phyloP scores from a whole-genome alignment of 2,888 invertebrate species.

The Eristalinus aeneus region DNA sequence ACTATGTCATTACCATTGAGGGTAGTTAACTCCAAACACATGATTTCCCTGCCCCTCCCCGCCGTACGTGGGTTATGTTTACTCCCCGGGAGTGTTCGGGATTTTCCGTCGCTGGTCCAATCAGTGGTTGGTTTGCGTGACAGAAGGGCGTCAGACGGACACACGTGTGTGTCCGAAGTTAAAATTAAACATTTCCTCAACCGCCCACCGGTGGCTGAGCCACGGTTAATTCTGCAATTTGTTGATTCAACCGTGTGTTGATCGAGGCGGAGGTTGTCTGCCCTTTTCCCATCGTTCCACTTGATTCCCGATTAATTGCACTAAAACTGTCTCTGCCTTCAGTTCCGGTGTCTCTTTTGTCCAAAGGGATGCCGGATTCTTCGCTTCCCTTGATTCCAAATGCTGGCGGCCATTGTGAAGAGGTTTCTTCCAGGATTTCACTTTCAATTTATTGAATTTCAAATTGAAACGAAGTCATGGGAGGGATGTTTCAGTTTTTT shows the following conservation, averaged over 20 bases:
- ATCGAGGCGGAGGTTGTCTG: slow-evolving; percentile 35
- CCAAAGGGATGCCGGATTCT: not conserved
- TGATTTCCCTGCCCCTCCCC: not conserved
- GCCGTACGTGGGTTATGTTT: not conserved
- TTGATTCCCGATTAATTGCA: slow-evolving; percentile 63
- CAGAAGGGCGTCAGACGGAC: slow-evolving; percentile 46
- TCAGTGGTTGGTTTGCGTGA: slow-evolving; percentile 45
- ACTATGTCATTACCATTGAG: slow-evolving; percentile 67
- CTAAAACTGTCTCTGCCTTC: slow-evolving; percentile 57
- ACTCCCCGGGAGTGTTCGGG: slow-evolving; percentile 14
- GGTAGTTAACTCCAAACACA: slow-evolving; percentile 52
- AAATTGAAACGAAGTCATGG: slow-evolving; percentile 48
- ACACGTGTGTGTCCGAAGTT: slow-evolving; percentile 43
- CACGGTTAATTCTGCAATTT: slow-evolving; percentile 58
- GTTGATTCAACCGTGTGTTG: slow-evolving; percentile 22
- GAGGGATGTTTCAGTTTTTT: not conserved
- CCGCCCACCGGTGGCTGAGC: slow-evolving; percentile 45
- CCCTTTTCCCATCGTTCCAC: slow-evolving; percentile 26
- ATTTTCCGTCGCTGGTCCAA: slow-evolving; percentile 36
- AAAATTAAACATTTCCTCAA: slow-evolving; percentile 67
- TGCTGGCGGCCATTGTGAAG: slow-evolving; percentile 26
- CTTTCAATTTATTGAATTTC: slow-evolving; percentile 63
- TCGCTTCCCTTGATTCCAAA: not conserved
- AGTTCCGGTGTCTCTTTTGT: slow-evolving; percentile 25
- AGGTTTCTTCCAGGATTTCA: slow-evolving; percentile 51